Evolutionary conservation across 2,113 vertebrate species (phyloP).

Genomic region (Cynoglossus semilaevis): DNA sequence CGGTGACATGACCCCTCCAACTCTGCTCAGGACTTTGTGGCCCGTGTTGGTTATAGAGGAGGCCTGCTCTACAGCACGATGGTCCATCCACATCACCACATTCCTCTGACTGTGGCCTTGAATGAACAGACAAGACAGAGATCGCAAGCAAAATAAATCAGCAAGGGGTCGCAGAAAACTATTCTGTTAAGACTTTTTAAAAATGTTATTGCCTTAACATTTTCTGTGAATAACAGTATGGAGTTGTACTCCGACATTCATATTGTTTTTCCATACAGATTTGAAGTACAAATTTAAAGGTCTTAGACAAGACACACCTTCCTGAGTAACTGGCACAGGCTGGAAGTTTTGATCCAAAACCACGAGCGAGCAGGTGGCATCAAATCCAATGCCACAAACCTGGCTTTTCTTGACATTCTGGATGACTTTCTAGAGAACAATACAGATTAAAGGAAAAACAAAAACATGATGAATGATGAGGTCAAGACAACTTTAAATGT

Average conservation of each 20-base stretch:
- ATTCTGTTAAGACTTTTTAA: no score
- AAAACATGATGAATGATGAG: background rate
- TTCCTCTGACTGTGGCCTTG: conserved; percentile 81
- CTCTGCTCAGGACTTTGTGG: conserved; percentile 80
- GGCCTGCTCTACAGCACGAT: conserved; percentile 86
- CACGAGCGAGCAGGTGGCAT: conserved; percentile 94
- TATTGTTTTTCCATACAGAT: no score
- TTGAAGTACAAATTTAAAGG: background rate
- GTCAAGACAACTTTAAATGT: background rate
- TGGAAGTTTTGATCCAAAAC: conserved; percentile 84
- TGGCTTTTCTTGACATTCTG: conserved; percentile 65
- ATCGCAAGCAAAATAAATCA: no score
- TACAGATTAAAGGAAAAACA: background rate
- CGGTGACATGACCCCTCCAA: conserved; percentile 93
- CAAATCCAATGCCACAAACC: conserved; percentile 90
- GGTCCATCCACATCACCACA: conserved; percentile 98
- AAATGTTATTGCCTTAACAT: background rate
- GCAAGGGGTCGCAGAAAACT: no score
- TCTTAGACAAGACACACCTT: conserved; percentile 73
- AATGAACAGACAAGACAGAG: background rate
- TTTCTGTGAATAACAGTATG: background rate
- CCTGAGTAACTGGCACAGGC: conserved; percentile 83
- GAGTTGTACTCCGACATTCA: no score
- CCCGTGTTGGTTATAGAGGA: conserved; percentile 80
- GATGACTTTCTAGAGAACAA: conserved; percentile 79